Evolutionary conservation across 2,888 invertebrate species (phyloP), one percentile per base, ranked within the genome.

Genomic region (Diplolepis rosae): DNA sequence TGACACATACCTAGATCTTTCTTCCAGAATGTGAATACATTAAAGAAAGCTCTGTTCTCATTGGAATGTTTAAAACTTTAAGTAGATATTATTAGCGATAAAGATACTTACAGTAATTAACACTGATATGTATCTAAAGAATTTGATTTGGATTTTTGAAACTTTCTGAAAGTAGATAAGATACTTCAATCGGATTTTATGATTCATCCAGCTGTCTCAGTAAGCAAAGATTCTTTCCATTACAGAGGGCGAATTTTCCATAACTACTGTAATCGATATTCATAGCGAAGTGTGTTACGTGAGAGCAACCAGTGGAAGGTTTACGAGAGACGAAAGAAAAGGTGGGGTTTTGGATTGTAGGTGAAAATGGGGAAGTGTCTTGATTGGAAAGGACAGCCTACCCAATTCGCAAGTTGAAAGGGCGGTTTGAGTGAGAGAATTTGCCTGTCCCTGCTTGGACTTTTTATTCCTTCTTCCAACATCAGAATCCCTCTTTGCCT

Each of bases 201-300:
- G 22, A 39, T 61, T 24, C 9, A 39, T 6, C 61, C 35, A 61
- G 61, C 39, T 61, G 61, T 39, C 35, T 61, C 61, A 24, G 61
- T n/a, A 39, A 24, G 35, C 35, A 61, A 61, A 27, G 39, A 61
- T 61, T 61, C 61, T 61, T 61, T 61, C 61, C 35, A 61, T 61
- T 61, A 61, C n/a, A 39, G 24, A 61, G 61, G 61, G 61, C 35
- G 61, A 61, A 61, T 39, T 61, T 61, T 61, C 61, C 32, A 7
- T 61, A 61, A 61, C 77, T 75, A 39, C 73, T 24, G 79, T 79
- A 82, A 84, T 84, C 84, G 84, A 85, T 84, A 83, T 84, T 84
- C 85, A 83, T 83, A 82, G 83, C 81, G 77, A 80, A 82, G 80
- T 79, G 84, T 78, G 82, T 82, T 84, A 78, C 81, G 80, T 77